Base-by-base conservation (phyloP, 1,140 invertebrate genomes). In the Drosophila dunni region DNA sequence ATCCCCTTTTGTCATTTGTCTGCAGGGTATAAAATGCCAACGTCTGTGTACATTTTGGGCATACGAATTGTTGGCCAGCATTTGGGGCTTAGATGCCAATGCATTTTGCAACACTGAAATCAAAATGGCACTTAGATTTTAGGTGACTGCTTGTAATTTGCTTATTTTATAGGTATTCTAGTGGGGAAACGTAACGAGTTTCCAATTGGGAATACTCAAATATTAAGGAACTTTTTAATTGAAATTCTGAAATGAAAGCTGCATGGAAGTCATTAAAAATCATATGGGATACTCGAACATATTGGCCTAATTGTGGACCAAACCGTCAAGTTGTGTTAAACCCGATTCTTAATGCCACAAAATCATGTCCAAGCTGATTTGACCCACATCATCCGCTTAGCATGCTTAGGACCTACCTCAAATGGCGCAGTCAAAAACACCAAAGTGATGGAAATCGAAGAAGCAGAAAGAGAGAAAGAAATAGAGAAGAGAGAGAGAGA, bases 401-500 rank as follows among this genome's bases (percentile, higher is more conserved):
- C 10, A 7, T 67, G 17, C 44, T 58, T 53, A 56, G 45, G 67
- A 76, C 76, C 70, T 72, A 72, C 73, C 73, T 78, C 79, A 81
- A 63, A 29, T 17, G 42, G 10, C 20, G 20, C 4, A 36, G 8
- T 20, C 13, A 10, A 38, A 45, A 24, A 44, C 45, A 58, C 33
- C 29, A 9, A 15, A 67, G 29, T 2, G n/a, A 6, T 42, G 10
- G 10, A 33, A 38, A 15, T 7, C n/a, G 15, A 3, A 46, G 20
- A 15, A 29, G 13, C 40, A 10, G n/a, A 42, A 5, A 10, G 13
- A 67, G 33, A 1, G 13, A 3, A 45, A 29, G 4, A 36, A 29
- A 20, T 6, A 11, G 11, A 5, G 40, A 17, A 20, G 33, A 15
- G 17, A 11, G 11, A 46, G n/a, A 36, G 51, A 50, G 34, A 40